phyloP scores from a whole-genome alignment of 2,888 invertebrate species.

The Xylophagus ater region DNA sequence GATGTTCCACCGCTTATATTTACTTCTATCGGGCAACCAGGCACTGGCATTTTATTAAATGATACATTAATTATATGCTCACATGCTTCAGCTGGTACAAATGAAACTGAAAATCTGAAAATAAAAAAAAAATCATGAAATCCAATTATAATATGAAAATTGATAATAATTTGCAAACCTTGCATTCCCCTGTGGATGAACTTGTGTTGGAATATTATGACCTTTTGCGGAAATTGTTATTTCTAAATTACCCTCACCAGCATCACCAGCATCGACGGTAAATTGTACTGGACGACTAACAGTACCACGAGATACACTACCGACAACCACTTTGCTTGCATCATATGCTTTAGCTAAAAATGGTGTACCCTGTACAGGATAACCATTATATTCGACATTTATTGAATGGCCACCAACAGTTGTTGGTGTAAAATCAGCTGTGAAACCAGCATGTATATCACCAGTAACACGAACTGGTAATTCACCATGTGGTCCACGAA shows the following conservation, averaged over 20 bases:
- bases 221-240: constrained; percentile 92
- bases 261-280: constrained; percentile 89
- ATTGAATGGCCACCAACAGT: constrained; percentile 90
- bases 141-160: not conserved
- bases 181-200: constrained; percentile 79
- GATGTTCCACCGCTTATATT: constrained; percentile 54
- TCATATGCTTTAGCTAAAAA: constrained; percentile 89
- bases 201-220: constrained; percentile 89
- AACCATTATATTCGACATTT: constrained; percentile 82
- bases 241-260: constrained; percentile 94
- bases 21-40: constrained; percentile 85
- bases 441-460: constrained; percentile 75
- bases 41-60: constrained; percentile 82
- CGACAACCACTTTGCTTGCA: constrained; percentile 74
- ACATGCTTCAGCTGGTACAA: constrained; percentile 87
- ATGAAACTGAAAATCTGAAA: constrained; percentile 83
- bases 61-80: constrained; percentile 94
- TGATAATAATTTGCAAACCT: constrained; percentile 25
- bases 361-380: constrained; percentile 78
- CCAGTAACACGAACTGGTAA: constrained; percentile 82
- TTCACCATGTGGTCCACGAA: constrained; percentile 76
- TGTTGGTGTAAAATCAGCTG: constrained; percentile 82
- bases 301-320: constrained; percentile 65
- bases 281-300: constrained; percentile 90
- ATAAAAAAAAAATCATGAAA: constrained; percentile 22